Base-by-base conservation (phyloP, 2,888 invertebrate genomes). In the Sympetrum striolatum region DNA sequence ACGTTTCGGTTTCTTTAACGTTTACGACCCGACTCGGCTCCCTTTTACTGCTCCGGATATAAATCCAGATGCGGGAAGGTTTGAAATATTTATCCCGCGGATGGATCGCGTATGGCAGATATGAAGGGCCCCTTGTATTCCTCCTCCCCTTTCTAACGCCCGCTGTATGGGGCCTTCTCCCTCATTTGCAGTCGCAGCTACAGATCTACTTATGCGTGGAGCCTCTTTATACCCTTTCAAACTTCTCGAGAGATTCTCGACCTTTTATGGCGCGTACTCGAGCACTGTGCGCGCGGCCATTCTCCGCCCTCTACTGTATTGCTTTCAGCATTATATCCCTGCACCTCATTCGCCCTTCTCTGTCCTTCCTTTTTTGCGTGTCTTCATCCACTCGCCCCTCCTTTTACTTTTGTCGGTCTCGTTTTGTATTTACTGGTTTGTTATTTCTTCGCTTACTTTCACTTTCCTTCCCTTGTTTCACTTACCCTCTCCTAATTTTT, bases 151-250 rank as follows among this genome's bases (percentile, higher is more conserved):
- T 31, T n/a, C 35, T 53, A 12, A 15, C 10, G 15, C 53, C 35
- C 64, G 31, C 82, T 18, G 53, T 35, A 18, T 35, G 22, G 58
- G 53, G 35, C 12, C 53, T 35, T 48, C 22, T 37, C 5, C 86
- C 37, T 60, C 58, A 60, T 31, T 22, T 64, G 86, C 60, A 86
- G 60, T 86, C 37, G 60, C 39, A 86, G 73, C 73, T 73, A 60
- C 58, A 64, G 86, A 64, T 86, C 22, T 60, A 60, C 86, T 86
- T 37, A 86, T 86, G 35, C 86, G 35, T 60, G 31, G 86, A 60
- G 31, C 31, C 35, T 86, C 64, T 86, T 86, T 86, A 39, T 60
- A 86, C 60, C 39, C 82, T 82, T 82, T 60, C 86, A 48, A 86
- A 86, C 86, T 60, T 86, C 35, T 86, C 73, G 22, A 60, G 37